Evolutionary conservation across 2,113 vertebrate genomes (phyloP).

Genomic region (Trichechus manatus): DNA sequence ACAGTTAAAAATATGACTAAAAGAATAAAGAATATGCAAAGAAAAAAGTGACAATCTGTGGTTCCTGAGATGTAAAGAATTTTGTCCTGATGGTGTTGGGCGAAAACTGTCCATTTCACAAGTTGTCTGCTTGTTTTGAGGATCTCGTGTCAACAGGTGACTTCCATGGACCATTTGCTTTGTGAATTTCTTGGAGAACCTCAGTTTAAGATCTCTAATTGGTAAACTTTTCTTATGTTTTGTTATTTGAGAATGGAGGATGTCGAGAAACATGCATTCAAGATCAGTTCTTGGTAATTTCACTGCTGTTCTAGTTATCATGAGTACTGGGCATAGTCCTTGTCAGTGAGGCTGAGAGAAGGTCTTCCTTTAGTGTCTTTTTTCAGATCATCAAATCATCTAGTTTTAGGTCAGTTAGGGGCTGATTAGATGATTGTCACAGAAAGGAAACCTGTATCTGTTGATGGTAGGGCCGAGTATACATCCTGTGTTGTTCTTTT

Average conservation of each 20-base stretch:
- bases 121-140: background rate
- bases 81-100: accelerated
- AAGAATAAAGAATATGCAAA: background rate
- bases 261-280: background rate
- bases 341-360: background rate
- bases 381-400: background rate
- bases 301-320: accelerated
- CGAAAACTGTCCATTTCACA: background rate
- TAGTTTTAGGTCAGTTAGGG: background rate
- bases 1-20: background rate
- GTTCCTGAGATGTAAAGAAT: accelerated
- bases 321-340: background rate
- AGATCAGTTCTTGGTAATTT: background rate
- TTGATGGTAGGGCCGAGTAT: too few relatives aligned
- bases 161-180: background rate
- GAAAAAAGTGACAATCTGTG: background rate
- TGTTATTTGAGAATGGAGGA: background rate
- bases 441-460: background rate
- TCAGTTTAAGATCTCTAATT: background rate
- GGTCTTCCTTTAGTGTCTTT: background rate
- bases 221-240: too few relatives aligned
- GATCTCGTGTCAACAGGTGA: background rate
- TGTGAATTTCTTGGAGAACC: background rate
- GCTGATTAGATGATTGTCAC: too few relatives aligned
- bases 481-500: background rate